Evolutionary conservation across 2,888 invertebrate species (phyloP), one percentile per base, ranked within the genome.

Genomic region (Spodoptera exigua): DNA sequence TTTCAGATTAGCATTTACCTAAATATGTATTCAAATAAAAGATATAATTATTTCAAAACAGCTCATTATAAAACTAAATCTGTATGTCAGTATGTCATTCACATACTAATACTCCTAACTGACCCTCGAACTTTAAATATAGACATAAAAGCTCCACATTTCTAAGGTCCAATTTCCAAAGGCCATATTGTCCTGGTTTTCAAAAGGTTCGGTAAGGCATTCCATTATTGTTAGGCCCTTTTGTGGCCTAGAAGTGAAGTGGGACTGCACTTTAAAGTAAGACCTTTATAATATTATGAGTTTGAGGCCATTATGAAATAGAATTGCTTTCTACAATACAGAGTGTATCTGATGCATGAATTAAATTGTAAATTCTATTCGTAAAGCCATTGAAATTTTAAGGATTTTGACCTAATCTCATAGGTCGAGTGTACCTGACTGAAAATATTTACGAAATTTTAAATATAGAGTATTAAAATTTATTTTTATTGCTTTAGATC

Each of bases 161-260:
- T 32, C 4, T 3, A 4, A 14, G 13, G 10, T 39, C 17, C 10
- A 10, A 48, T 45, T 48, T 63, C 49, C 35, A 32, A 18, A 66
- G 18, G 1, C n/a, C 39, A 32, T 40, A 57, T 62, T 65, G 57
- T 48, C 3, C 13, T 16, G 21, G 2, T 21, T 45, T 21, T 18
- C 34, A 39, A 48, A 48, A 40, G 44, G 48, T 39, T 35, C 57
- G 13, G 12, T 9, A 17, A 57, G 13, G 48, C 12, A 65, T 16
- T 37, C 58, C 18, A 45, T 63, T 66, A 63, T 63, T 58, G 44
- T 45, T 18, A 9, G 48, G 36, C 17, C 47, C 66, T 57, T 65
- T 62, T 57, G 66, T 44, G 43, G 35, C 0, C 27, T 21, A 65
- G 66, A 39, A 65, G 17, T 27, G 66, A 39, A 65, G 17, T 27